Conservation (phyloP, 1,140 invertebrate genomes). For the Zaprionus davidi region DNA sequence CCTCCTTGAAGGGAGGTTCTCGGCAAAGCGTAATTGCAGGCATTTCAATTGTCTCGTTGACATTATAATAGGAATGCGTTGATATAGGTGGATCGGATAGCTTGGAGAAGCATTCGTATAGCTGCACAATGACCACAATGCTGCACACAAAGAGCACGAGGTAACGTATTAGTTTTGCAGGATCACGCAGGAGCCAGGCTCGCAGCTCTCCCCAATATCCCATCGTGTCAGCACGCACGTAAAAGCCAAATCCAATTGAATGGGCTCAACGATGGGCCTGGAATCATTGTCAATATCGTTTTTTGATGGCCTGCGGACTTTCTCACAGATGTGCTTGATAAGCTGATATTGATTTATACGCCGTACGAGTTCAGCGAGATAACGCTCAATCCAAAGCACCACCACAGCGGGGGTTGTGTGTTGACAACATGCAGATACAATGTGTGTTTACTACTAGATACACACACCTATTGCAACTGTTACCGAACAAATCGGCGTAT, state of each 20-base stretch:
- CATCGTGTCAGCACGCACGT: constrained; percentile 46
- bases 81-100: constrained; percentile 86
- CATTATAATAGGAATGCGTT: constrained; percentile 87
- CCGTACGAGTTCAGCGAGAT: constrained; percentile 11
- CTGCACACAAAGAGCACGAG: constrained; percentile 75
- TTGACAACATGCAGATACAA: constrained; percentile 16
- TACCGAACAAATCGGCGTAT: constrained; percentile 39
- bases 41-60: constrained; percentile 87
- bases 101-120: constrained; percentile 86
- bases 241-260: constrained; percentile 65
- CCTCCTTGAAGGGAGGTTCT: constrained; percentile 86
- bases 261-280: constrained; percentile 15
- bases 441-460: constrained; percentile 28
- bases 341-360: constrained; percentile 75
- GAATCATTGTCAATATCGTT: constrained; percentile 36
- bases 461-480: constrained; percentile 38
- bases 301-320: constrained; percentile 50
- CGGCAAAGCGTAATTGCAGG: constrained; percentile 88
- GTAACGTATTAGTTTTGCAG: constrained; percentile 79
- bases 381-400: neutral
- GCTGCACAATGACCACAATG: constrained; percentile 84
- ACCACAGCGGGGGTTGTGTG: neutral
- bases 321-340: constrained; percentile 71
- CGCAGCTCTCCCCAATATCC: constrained; percentile 76
- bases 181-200: constrained; percentile 74